Percentiles rank a stretch among this genome's conserved stretches.
Evolutionary conservation across 2,797 vertebrate species (phyloP).

Genomic region (Ispidina lecontei): DNA sequence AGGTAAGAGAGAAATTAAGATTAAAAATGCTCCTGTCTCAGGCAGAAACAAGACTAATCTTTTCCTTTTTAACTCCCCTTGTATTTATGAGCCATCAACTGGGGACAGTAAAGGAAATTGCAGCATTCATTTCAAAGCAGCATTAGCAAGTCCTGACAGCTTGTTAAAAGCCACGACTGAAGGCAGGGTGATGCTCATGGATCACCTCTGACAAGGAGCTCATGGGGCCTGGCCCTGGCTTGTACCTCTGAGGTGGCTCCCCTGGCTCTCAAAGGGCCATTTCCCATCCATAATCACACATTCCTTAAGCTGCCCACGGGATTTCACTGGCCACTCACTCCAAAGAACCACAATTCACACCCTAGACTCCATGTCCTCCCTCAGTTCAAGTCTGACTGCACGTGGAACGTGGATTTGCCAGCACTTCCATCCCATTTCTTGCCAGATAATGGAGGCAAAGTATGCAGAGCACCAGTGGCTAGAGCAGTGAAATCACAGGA

Average conservation of each 20-base stretch:
- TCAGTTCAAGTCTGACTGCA: neutral
- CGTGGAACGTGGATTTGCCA: neutral
- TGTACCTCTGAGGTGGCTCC: neutral
- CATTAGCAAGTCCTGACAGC: constrained; percentile 10
- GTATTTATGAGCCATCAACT: constrained; percentile 50
- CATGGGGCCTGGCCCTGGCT: neutral
- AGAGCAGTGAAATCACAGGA: neutral
- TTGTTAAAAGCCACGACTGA: neutral
- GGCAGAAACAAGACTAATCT: constrained; percentile 29
- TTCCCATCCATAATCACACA: accelerated
- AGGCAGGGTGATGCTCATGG: neutral
- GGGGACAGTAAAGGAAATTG: constrained; percentile 31
- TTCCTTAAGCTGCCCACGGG: neutral
- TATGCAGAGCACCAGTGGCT: neutral
- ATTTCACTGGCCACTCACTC: neutral
- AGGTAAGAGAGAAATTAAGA: constrained; percentile 40
- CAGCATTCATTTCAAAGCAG: constrained; percentile 21
- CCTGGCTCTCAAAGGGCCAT: neutral
- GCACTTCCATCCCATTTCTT: neutral
- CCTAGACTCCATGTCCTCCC: neutral
- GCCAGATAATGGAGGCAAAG: neutral
- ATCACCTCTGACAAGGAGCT: neutral
- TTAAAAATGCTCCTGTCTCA: constrained; percentile 13
- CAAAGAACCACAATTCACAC: neutral
- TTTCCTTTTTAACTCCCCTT: constrained; percentile 30